Evolutionary conservation across 2,888 invertebrate genomes (phyloP), one percentile per base, ranked within the genome.

Genomic region (Papilio elwesi): DNA sequence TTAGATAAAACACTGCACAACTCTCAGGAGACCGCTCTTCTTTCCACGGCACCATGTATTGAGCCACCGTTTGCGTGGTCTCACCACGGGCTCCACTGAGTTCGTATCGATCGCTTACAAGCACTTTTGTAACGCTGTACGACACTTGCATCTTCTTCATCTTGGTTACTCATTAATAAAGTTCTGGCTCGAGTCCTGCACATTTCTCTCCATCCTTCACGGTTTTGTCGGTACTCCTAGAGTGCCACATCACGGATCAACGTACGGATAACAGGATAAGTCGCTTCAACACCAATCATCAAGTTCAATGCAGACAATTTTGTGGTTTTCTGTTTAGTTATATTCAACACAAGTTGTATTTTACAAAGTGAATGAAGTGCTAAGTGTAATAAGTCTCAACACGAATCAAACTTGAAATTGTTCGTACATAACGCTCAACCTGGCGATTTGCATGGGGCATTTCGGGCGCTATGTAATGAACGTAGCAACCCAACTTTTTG

Each of bases 1-100:
- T n/a, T n/a, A n/a, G n/a, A n/a, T n/a, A 70, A 57, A 65, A 66
- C 16, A 70, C 53, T 12, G 71, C 74, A 47, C 70, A 70, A 11
- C 47, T 51, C 36, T 74, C 74, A 48, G 71, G 68, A 73, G 71
- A 73, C 68, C 68, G 69, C 65, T 75, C 74, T 48, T 74, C 75
- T 12, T 66, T 69, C 77, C 77, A 76, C 8, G 73, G 74, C 67
- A 77, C 74, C 77, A 78, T 76, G 52, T 71, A 75, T 64, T 76
- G 70, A 11, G 74, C 73, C 1, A 72, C 75, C 6, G 76, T 75
- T 26, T 75, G 70, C 5, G 76, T 75, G 1, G 55, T 72, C 52
- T 76, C 74, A 36, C 75, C 75, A 26, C 68, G 63, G 12, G 49
- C 48, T 0, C 74, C 74, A 16, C 63, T 36, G 8, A 76, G 52